phyloP scores from a whole-genome alignment of 2,888 invertebrate genomes.

The Frankliniella fusca region DNA sequence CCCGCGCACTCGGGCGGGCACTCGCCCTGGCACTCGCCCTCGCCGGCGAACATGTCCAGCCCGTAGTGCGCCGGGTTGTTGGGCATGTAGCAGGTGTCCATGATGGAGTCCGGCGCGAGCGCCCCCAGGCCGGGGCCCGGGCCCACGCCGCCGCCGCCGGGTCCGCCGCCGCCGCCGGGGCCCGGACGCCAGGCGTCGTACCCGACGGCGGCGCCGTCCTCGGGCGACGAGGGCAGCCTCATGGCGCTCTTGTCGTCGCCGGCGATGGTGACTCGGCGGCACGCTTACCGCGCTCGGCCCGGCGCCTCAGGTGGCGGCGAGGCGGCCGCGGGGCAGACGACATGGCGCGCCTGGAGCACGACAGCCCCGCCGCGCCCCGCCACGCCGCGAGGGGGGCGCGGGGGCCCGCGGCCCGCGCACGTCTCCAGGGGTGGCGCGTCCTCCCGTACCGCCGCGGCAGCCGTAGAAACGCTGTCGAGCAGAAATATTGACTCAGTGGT shows the following conservation, averaged over 20 bases:
- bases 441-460: not conserved
- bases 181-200: conserved; percentile 28
- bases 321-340: conserved; percentile 27
- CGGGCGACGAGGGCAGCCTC: conserved; percentile 21
- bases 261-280: not conserved
- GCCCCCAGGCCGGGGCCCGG: conserved; percentile 11
- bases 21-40: not conserved
- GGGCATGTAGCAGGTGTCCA: conserved; percentile 60
- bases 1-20: not conserved
- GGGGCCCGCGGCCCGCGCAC: conserved; percentile 8
- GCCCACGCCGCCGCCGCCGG: conserved; percentile 30
- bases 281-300: conserved; percentile 32
- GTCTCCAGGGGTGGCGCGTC: not conserved
- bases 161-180: not conserved
- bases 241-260: conserved; percentile 35
- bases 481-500: not conserved
- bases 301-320: conserved; percentile 33
- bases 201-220: conserved; percentile 26
- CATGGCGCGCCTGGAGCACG: conserved; percentile 33
- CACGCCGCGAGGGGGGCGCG: not conserved
- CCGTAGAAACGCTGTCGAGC: not conserved
- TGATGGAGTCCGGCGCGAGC: conserved; percentile 47
- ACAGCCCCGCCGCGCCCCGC: conserved; percentile 13
- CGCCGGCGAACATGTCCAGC: conserved; percentile 44
- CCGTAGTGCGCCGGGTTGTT: conserved; percentile 63